Percentiles rank a stretch among this genome's conserved stretches.
phyloP scores from a whole-genome alignment of 2,113 vertebrate genomes.

The Murina feae region DNA sequence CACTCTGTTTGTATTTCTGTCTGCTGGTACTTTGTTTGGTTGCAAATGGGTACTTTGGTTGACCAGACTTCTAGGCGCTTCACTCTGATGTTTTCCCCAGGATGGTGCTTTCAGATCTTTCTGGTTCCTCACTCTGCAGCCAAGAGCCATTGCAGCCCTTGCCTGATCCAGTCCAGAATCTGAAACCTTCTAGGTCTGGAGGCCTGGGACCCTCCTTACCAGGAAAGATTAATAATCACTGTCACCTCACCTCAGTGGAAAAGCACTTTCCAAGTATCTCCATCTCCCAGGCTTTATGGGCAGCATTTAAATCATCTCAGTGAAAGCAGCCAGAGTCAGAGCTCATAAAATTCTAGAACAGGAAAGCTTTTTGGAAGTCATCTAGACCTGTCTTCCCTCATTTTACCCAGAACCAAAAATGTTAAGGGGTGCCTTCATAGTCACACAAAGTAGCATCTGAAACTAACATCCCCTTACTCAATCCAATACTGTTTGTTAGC shows the following conservation, averaged over 20 bases:
- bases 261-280: background rate
- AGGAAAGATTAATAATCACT: background rate
- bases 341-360: background rate
- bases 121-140: background rate
- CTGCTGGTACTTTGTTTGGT: background rate
- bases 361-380: background rate
- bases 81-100: background rate
- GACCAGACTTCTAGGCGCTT: background rate
- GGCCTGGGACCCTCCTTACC: background rate
- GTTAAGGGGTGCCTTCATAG: background rate
- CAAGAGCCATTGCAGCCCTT: background rate
- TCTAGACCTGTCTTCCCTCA: background rate
- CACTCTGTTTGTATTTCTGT: background rate
- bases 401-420: background rate
- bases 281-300: background rate
- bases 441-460: background rate
- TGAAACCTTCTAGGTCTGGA: background rate
- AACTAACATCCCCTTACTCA: background rate
- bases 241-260: background rate
- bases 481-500: conserved; percentile 18
- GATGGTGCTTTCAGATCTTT: background rate
- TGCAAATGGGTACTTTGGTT: background rate
- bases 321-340: background rate
- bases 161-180: background rate
- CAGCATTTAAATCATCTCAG: background rate